phyloP scores from a whole-genome alignment of 2,113 vertebrate genomes.

The Megaleporinus macrocephalus region DNA sequence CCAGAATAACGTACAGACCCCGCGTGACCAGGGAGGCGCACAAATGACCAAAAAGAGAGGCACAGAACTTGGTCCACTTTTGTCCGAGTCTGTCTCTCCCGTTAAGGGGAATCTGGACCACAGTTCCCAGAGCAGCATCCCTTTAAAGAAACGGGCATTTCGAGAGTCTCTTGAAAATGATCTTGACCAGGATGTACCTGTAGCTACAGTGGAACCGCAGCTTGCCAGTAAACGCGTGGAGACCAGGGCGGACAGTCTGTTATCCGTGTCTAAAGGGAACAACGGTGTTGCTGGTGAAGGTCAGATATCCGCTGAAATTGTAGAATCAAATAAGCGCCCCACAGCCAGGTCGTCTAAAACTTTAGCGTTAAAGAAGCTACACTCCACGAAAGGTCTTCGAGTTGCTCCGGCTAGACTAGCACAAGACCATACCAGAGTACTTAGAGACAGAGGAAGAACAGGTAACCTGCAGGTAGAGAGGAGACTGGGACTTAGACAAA shows the following conservation, averaged over 20 bases:
- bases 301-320: neutral
- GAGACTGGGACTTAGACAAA: neutral
- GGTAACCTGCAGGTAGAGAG: neutral
- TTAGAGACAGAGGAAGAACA: neutral
- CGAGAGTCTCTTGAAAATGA: constrained; percentile 71
- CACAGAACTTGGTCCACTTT: neutral
- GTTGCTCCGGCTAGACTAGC: neutral
- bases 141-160: constrained; percentile 80
- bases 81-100: constrained; percentile 20
- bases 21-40: neutral
- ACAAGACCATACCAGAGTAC: neutral
- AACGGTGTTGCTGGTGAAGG: neutral
- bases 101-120: constrained; percentile 54
- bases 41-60: constrained; percentile 8
- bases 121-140: constrained; percentile 75
- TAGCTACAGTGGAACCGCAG: constrained; percentile 17
- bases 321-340: constrained; percentile 5
- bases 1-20: neutral
- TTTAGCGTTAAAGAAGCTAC: constrained; percentile 8
- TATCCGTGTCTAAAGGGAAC: neutral
- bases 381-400: constrained; percentile 24
- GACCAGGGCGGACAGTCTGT: neutral
- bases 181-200: constrained; percentile 57
- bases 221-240: constrained; percentile 38
- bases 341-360: constrained; percentile 26